Conservation (phyloP, 2,888 invertebrate genomes). For the Danaus chrysippus region DNA sequence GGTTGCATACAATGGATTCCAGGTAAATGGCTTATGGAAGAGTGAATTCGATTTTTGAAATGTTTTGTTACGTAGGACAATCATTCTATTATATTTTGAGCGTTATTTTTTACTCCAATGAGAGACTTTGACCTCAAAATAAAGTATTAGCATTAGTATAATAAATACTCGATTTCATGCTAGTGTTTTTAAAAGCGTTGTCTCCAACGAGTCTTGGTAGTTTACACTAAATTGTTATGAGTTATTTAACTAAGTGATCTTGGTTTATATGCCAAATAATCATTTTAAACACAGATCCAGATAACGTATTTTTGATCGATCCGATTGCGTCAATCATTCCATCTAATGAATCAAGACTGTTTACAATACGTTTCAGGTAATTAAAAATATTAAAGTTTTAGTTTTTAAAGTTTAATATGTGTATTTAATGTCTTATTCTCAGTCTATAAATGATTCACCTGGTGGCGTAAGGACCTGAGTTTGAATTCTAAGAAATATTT, state of each 20-base stretch:
- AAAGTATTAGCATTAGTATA: no score
- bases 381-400: slow-evolving; percentile 3
- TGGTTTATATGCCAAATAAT: neutral
- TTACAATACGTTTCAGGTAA: slow-evolving; percentile 69
- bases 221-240: no score
- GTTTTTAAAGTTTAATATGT: neutral
- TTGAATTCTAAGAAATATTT: no score
- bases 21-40: slow-evolving; percentile 45
- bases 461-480: no score
- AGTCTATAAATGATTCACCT: neutral
- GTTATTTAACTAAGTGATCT: no score
- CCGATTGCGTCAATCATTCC: slow-evolving; percentile 60
- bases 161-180: no score
- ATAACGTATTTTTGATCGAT: slow-evolving; percentile 63
- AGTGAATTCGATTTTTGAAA: neutral
- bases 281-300: slow-evolving; percentile 52
- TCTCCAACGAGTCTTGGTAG: no score
- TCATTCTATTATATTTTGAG: no score
- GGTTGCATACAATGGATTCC: slow-evolving; percentile 67
- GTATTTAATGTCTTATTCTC: neutral
- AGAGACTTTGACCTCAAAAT: no score
- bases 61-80: no score
- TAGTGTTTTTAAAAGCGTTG: no score
- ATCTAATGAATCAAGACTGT: slow-evolving; percentile 64
- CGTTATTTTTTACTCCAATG: no score